Conservation (phyloP, 92 coral and sea anemone genomes). For the Galaxea fascicularis region DNA sequence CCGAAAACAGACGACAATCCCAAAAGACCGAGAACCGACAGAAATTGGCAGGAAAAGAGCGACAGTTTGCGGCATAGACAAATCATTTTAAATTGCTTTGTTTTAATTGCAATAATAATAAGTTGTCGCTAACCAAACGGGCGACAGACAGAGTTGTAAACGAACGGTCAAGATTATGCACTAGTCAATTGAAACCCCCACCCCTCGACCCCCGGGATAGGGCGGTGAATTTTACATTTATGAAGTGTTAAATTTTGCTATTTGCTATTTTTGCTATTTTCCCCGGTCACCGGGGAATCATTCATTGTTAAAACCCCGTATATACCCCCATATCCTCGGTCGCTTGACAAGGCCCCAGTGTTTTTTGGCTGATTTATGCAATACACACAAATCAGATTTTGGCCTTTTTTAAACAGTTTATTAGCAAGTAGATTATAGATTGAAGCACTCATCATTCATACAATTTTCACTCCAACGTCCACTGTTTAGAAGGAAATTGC, state of each 20-base stretch:
- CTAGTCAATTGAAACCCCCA: not conserved
- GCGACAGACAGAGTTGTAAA: too few relatives aligned
- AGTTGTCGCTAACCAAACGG: too few relatives aligned
- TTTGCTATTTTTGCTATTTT: not conserved
- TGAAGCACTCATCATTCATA: constrained; percentile 11
- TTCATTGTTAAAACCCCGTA: not conserved
- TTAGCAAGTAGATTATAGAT: constrained; percentile 14
- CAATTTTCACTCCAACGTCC: constrained; percentile 12
- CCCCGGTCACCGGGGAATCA: not conserved
- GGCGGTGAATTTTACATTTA: not conserved
- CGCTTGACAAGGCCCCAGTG: constrained; percentile 4
- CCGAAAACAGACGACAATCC: too few relatives aligned
- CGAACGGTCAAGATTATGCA: too few relatives aligned
- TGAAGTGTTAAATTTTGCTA: too few relatives aligned
- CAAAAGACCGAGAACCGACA: too few relatives aligned
- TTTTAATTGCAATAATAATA: too few relatives aligned
- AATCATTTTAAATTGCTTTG: too few relatives aligned
- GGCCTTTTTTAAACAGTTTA: not conserved
- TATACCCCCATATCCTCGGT: not conserved
- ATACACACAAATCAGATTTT: constrained; percentile 5
- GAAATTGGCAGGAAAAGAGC: too few relatives aligned
- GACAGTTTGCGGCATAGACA: too few relatives aligned
- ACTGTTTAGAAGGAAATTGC: constrained; percentile 16
- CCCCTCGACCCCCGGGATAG: not conserved
- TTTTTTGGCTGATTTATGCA: constrained; percentile 8